phyloP scores from a whole-genome alignment of 2,113 vertebrate genomes.

The Esox niger region DNA sequence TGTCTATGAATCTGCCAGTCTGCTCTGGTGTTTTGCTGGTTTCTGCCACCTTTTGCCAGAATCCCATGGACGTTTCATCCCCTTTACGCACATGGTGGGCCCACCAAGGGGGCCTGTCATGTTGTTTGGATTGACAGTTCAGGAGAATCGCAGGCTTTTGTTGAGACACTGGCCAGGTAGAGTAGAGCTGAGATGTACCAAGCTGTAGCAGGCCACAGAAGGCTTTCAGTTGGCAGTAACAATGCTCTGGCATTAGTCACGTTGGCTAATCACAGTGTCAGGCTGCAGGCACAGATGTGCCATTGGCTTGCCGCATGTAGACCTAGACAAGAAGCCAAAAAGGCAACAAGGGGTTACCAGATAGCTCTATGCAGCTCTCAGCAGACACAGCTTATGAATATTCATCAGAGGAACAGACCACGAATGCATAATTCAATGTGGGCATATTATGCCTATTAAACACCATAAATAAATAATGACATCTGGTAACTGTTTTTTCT shows the following conservation, averaged over 20 bases:
- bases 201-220: constrained; percentile 35
- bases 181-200: background rate
- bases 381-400: constrained; percentile 66
- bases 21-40: constrained; percentile 10
- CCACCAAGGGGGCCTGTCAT: constrained; percentile 19
- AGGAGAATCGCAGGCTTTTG: constrained; percentile 1
- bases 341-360: constrained; percentile 47
- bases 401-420: constrained; percentile 56
- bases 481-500: constrained; percentile 68
- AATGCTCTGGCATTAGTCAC: constrained; percentile 50
- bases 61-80: constrained; percentile 22
- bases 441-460: constrained; percentile 71
- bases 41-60: constrained; percentile 13
- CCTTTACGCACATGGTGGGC: constrained; percentile 40
- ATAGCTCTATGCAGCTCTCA: constrained; percentile 36
- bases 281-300: constrained; percentile 62
- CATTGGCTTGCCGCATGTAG: constrained; percentile 44
- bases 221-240: constrained; percentile 47
- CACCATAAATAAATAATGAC: constrained; percentile 72
- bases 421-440: constrained; percentile 72
- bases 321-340: constrained; percentile 53
- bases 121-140: constrained; percentile 53
- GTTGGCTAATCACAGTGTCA: constrained; percentile 42
- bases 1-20: background rate
- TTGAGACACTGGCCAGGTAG: constrained; percentile 9